A percentile compares a stretch with the other conserved stretches of the same genome.
Evolutionary conservation across 1,140 invertebrate species (phyloP).

Genomic region (Hesperophylax magnus): DNA sequence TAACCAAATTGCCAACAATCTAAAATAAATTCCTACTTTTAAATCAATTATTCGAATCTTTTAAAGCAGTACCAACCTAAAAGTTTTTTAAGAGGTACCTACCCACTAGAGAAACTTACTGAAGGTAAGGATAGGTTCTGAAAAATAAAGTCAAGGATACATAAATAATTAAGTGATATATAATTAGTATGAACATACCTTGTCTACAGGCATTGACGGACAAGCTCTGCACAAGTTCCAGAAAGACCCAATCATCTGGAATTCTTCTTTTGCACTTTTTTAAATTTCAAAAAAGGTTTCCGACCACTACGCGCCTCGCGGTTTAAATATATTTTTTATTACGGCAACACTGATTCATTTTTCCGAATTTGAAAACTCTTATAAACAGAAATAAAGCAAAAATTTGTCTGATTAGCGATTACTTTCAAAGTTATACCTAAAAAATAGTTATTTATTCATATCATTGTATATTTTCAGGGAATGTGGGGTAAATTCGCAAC

Average conservation of each 20-base stretch:
- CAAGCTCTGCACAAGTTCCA: constrained; percentile 94
- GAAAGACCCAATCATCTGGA: constrained; percentile 91
- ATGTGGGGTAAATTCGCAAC: not conserved
- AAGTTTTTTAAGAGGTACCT: no score
- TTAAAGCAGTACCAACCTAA: no score
- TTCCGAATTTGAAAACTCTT: constrained; percentile 6
- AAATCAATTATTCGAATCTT: no score
- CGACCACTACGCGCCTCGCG: not conserved
- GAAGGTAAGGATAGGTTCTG: no score
- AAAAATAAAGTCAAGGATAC: no score
- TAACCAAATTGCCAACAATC: no score
- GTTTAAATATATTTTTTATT: constrained; percentile 6
- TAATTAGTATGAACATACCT: constrained; percentile 74
- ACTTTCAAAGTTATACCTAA: not conserved
- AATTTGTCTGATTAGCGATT: not conserved
- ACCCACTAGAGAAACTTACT: no score
- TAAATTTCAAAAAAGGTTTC: constrained; percentile 10
- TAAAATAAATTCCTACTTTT: no score
- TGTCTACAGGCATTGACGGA: constrained; percentile 93
- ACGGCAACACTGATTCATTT: constrained; percentile 26
- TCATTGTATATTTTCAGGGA: not conserved
- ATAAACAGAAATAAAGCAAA: not conserved
- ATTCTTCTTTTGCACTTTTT: constrained; percentile 32
- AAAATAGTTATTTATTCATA: not conserved
- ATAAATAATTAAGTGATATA: no score